A percentile compares a stretch with the other conserved stretches of the same genome.
phyloP scores from a whole-genome alignment of 2,888 invertebrate genomes.

The Syritta pipiens region DNA sequence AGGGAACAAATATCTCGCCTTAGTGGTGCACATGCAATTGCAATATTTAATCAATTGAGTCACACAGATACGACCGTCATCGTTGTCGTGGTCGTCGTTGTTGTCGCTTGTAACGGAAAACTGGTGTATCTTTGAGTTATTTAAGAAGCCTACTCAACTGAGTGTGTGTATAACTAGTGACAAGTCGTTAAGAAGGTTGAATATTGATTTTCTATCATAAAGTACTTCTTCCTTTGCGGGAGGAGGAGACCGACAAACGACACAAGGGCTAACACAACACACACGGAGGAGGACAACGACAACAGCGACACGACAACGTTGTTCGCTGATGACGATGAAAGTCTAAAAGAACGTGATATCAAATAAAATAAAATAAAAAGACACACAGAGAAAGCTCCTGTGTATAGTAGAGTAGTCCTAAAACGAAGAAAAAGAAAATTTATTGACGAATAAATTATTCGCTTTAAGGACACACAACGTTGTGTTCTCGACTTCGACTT shows the following conservation, averaged over 20 bases:
- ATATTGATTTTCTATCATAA: slow-evolving; percentile 72
- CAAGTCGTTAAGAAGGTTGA: slow-evolving; percentile 69
- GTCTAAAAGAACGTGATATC: neutral
- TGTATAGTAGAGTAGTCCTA: too few relatives aligned
- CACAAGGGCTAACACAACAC: slow-evolving; percentile 8
- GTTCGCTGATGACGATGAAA: too few relatives aligned
- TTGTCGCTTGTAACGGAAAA: neutral
- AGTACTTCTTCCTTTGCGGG: slow-evolving; percentile 65
- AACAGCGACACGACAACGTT: too few relatives aligned
- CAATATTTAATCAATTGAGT: slow-evolving; percentile 60
- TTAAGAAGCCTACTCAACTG: neutral
- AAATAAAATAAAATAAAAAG: neutral
- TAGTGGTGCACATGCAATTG: slow-evolving; percentile 29
- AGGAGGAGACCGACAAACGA: slow-evolving; percentile 51
- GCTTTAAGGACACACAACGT: slow-evolving; percentile 1
- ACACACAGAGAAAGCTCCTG: neutral
- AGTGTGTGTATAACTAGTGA: slow-evolving; percentile 32
- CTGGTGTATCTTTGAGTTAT: slow-evolving; percentile 1
- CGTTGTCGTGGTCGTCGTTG: neutral
- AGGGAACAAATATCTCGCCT: slow-evolving; percentile 35
- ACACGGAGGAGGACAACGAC: too few relatives aligned
- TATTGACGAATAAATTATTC: slow-evolving; percentile 53
- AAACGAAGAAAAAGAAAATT: slow-evolving; percentile 16
- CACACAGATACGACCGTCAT: neutral
- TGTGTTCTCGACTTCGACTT: too few relatives aligned